Evolutionary conservation across 2,888 invertebrate genomes (phyloP).

Genomic region (Andrena chrysosceles): DNA sequence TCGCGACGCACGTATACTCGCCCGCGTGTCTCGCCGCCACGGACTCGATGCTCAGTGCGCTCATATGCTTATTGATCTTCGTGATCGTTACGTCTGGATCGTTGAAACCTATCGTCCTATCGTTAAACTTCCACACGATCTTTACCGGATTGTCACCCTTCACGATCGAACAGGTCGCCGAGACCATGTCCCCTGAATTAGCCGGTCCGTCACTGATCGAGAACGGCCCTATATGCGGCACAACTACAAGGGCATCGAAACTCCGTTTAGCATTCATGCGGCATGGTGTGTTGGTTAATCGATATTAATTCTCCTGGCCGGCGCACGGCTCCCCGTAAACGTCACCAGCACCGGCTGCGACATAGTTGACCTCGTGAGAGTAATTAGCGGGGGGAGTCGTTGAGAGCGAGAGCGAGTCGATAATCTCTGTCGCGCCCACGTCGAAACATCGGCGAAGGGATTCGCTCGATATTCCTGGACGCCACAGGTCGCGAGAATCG

Average conservation of each 20-base stretch:
- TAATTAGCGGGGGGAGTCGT: neutral
- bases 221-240: conserved; percentile 84
- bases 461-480: conserved; percentile 1
- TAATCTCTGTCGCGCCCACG: neutral
- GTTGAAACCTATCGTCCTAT: conserved; percentile 73
- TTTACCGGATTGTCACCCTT: conserved; percentile 93
- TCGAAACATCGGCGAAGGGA: conserved; percentile 3
- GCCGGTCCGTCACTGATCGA: conserved; percentile 84
- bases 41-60: conserved; percentile 89
- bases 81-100: conserved; percentile 85
- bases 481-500: neutral
- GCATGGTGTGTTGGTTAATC: conserved; percentile 4
- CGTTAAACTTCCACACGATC: conserved; percentile 91
- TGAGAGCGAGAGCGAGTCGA: neutral
- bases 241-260: conserved; percentile 83
- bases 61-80: conserved; percentile 86
- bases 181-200: conserved; percentile 84
- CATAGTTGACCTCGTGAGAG: conserved; percentile 7
- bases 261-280: conserved; percentile 28
- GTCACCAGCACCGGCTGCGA: neutral
- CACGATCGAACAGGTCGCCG: conserved; percentile 89
- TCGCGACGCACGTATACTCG: conserved; percentile 88
- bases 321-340: neutral
- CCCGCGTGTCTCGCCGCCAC: conserved; percentile 90
- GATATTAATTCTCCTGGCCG: neutral